A percentile compares a stretch with the other conserved stretches of the same genome.
Evolutionary conservation across 2,797 vertebrate species (phyloP).

Genomic region (Danio aesculapii): DNA sequence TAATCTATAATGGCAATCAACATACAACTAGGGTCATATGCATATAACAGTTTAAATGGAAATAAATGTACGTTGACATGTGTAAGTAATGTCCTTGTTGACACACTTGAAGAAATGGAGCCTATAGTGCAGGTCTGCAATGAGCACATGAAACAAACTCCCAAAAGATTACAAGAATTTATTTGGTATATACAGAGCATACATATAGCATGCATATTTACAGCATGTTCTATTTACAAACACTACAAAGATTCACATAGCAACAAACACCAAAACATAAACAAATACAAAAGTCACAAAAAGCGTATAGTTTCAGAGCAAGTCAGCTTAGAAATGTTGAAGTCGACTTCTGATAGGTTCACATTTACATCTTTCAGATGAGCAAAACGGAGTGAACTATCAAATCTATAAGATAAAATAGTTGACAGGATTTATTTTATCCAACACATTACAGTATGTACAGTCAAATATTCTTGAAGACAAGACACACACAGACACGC

Average conservation of each 20-base stretch:
- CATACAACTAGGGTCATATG: conserved; percentile 22
- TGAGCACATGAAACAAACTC: conserved; percentile 17
- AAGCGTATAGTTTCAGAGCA: conserved; percentile 18
- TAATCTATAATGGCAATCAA: conserved; percentile 56
- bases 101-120: background rate
- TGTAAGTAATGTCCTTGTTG: background rate
- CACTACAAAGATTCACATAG: conserved; percentile 52
- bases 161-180: conserved; percentile 69
- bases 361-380: conserved; percentile 40
- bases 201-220: conserved; percentile 77
- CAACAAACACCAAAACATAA: conserved; percentile 14
- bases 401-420: conserved; percentile 13
- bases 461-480: conserved; percentile 18
- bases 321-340: background rate
- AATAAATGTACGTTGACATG: background rate
- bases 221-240: conserved; percentile 70
- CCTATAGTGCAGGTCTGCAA: background rate
- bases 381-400: background rate
- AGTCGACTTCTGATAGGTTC: conserved; percentile 39
- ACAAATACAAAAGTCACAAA: conserved; percentile 19
- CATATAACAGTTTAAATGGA: conserved; percentile 20
- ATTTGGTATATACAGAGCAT: conserved; percentile 71
- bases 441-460: conserved; percentile 40
- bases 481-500: conserved; percentile 18
- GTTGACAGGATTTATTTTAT: conserved; percentile 32